Evolutionary conservation across 2,888 invertebrate genomes (phyloP).

Genomic region (Achlya flavicornis): DNA sequence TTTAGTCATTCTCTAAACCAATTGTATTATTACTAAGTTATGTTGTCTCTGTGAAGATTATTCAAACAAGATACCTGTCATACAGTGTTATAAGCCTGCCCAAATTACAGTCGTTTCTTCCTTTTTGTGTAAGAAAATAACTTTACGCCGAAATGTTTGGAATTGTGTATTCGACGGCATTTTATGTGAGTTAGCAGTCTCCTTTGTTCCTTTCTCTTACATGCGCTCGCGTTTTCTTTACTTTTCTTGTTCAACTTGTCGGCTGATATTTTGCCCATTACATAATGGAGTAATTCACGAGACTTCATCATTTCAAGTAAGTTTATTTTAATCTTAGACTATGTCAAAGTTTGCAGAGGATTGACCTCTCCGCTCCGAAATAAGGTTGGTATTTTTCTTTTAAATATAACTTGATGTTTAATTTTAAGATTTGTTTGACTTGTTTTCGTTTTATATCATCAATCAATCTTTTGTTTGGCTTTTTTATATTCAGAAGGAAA

Average conservation of each 20-base stretch:
- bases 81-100: not conserved
- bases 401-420: not conserved
- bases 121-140: not conserved
- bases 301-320: constrained; percentile 3
- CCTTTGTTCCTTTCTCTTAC: not conserved
- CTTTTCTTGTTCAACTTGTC: not conserved
- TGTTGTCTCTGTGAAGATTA: not conserved
- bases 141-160: not conserved
- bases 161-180: not conserved
- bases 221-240: too few species aligned
- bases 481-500: not conserved
- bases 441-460: not conserved
- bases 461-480: constrained; percentile 4
- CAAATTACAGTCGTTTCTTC: not conserved
- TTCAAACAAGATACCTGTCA: not conserved
- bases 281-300: not conserved
- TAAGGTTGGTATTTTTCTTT: constrained; percentile 10
- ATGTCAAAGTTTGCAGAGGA: not conserved
- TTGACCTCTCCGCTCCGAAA: not conserved
- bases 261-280: not conserved
- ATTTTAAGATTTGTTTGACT: constrained; percentile 2
- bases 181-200: not conserved
- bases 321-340: not conserved
- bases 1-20: too few species aligned
- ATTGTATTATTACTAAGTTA: not conserved